Evolutionary conservation across 2,797 vertebrate species (phyloP).

Genomic region (Sebastes taczanowskii): DNA sequence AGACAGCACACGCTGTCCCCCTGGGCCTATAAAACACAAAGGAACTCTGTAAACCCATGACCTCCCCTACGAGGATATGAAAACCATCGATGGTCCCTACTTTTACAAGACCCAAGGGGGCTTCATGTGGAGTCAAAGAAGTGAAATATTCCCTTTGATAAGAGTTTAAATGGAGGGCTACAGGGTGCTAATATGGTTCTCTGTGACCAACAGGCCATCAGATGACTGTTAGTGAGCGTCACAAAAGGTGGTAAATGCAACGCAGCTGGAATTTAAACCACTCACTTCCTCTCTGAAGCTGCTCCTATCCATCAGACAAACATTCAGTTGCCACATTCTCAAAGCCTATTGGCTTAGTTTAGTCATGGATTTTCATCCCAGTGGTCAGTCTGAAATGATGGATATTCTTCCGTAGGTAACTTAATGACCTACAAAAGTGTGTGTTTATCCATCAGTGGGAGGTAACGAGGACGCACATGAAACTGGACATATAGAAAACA

Average conservation of each 20-base stretch:
- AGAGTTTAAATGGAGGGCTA: constrained; percentile 58
- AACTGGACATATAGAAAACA: constrained; percentile 26
- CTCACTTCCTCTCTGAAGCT: constrained; percentile 19
- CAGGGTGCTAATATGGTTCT: constrained; percentile 2
- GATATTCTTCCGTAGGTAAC: constrained; percentile 15
- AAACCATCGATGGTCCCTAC: constrained; percentile 65
- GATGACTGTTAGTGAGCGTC: constrained; percentile 15
- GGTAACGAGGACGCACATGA: constrained; percentile 7
- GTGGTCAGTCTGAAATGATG: constrained; percentile 14
- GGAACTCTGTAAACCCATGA: constrained; percentile 76
- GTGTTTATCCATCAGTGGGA: constrained; percentile 20
- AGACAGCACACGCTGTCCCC: constrained; percentile 64
- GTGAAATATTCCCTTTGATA: constrained; percentile 62
- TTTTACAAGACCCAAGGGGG: constrained; percentile 73
- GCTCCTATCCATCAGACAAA: constrained; percentile 11
- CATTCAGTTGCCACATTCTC: neutral
- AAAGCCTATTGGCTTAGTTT: neutral
- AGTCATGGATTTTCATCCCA: constrained; percentile 10
- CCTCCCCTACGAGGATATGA: constrained; percentile 77
- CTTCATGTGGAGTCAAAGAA: constrained; percentile 55
- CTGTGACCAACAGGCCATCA: constrained; percentile 35
- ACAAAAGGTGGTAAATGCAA: constrained; percentile 19
- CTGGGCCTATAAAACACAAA: constrained; percentile 76
- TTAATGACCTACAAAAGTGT: constrained; percentile 26
- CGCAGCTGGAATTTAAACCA: constrained; percentile 25